Conservation (phyloP, 2,888 invertebrate species). For the Dryococelus australis region DNA sequence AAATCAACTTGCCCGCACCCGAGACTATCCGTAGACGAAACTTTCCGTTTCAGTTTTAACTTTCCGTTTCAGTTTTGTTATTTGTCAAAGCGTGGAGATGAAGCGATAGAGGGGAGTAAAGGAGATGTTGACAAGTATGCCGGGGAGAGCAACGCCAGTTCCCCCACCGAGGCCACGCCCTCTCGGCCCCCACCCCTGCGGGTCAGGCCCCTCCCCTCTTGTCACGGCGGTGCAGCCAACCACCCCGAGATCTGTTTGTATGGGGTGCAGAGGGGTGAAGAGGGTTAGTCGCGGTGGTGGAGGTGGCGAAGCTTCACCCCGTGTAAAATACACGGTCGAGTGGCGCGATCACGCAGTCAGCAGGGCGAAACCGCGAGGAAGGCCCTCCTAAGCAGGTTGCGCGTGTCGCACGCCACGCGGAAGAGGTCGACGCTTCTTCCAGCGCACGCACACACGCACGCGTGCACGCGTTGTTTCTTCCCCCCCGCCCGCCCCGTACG, state of each 20-base stretch:
- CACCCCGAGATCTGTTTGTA: too few relatives aligned
- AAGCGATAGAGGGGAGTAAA: not conserved
- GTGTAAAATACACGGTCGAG: slow-evolving; percentile 38
- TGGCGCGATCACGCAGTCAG: slow-evolving; percentile 39
- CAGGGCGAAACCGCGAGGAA: slow-evolving; percentile 35
- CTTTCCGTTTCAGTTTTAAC: too few relatives aligned
- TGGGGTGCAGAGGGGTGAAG: not conserved
- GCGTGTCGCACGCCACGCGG: slow-evolving; percentile 7
- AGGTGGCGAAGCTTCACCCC: not conserved
- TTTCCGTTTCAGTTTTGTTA: not conserved
- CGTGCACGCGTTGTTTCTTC: too few relatives aligned
- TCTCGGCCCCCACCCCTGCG: not conserved
- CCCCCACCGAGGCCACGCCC: slow-evolving; percentile 30
- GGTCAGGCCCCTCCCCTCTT: not conserved
- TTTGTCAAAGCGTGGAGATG: not conserved
- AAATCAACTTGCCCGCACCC: not conserved
- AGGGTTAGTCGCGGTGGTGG: slow-evolving; percentile 19
- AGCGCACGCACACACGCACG: too few relatives aligned
- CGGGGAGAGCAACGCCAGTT: not conserved
- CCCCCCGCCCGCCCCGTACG: too few relatives aligned
- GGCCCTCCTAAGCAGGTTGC: slow-evolving; percentile 3
- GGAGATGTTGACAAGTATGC: not conserved
- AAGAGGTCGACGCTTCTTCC: not conserved
- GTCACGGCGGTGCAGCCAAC: not conserved
- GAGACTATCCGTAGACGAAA: not conserved